Evolutionary conservation across 2,797 vertebrate species (phyloP), one percentile per base, ranked within the genome.

Genomic region (Microctenopoma stevenorrisi): DNA sequence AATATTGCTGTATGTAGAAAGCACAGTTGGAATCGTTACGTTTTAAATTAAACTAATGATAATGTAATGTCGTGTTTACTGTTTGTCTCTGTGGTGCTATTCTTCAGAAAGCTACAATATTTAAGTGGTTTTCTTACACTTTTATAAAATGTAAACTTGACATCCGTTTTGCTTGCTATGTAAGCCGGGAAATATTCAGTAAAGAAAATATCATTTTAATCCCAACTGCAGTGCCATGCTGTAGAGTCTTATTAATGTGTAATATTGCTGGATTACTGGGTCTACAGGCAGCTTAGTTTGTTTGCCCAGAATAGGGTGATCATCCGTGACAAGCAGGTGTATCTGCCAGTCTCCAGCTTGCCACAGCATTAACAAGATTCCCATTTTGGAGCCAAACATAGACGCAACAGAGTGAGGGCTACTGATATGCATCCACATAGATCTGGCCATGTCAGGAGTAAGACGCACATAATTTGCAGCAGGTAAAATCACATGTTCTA

Each of bases 301-400:
- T 86, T 92, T 92, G 85, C 88, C 77, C 83, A 87, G 85, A 89
- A 91, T 85, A 82, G 79, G 64, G 62, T 64, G 72, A 89, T 86
- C 85, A 86, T 87, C 83, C 79, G 79, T 87, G 85, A 89, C 88
- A 88, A 90, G 85, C 89, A 93, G 90, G 86, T 90, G 84, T 86
- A 83, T 89, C 70, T 87, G 86, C 87, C 85, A 89, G 75, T 90
- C 78, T 84, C 55, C 69, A 80, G 89, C 78, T 87, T 89, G 81
- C 78, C 76, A 58, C 72, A 68, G 83, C 83, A 84, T 92, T 88
- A 92, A 89, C 78, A 80, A 87, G 85, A 86, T 88, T 73, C 60
- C 64, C 67, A 72, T 64, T 75, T 58, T 68, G 67, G 71, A 86
- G 74, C 67, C 73, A 80, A 80, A 74, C 54, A 73, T 40, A 22